Conservation (phyloP, 2,888 invertebrate genomes). For the Drosophila nigricruria region DNA sequence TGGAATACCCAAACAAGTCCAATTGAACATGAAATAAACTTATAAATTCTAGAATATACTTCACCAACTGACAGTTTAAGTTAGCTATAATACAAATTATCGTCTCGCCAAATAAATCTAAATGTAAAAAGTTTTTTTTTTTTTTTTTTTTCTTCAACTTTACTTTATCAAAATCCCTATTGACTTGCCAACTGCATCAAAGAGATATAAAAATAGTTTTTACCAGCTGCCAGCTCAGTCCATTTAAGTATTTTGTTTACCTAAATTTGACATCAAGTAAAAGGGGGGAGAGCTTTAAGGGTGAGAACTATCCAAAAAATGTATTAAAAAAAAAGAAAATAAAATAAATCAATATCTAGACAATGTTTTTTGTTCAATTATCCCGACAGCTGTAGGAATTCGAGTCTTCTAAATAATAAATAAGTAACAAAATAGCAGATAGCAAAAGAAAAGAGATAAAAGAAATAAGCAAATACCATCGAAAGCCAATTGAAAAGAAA, state of each 20-base stretch:
- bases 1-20: too few relatives aligned
- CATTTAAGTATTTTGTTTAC: neutral
- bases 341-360: constrained; percentile 15
- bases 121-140: too few relatives aligned
- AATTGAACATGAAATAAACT: too few relatives aligned
- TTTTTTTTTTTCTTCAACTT: neutral
- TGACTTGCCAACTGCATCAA: too few relatives aligned
- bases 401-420: constrained; percentile 40
- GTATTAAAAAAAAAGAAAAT: constrained; percentile 7
- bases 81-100: too few relatives aligned
- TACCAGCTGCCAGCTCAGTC: too few relatives aligned
- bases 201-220: neutral
- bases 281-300: neutral
- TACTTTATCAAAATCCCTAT: neutral
- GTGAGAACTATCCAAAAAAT: constrained; percentile 1
- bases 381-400: constrained; percentile 36
- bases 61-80: too few relatives aligned
- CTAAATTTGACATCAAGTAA: neutral
- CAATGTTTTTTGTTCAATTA: constrained; percentile 37
- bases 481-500: constrained; percentile 29
- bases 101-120: too few relatives aligned
- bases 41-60: too few relatives aligned
- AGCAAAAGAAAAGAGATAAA: constrained; percentile 2
- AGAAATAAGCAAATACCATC: constrained; percentile 2
- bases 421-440: constrained; percentile 6